Conservation (phyloP, 2,888 invertebrate genomes). For the Cataglyphis cursor region DNA sequence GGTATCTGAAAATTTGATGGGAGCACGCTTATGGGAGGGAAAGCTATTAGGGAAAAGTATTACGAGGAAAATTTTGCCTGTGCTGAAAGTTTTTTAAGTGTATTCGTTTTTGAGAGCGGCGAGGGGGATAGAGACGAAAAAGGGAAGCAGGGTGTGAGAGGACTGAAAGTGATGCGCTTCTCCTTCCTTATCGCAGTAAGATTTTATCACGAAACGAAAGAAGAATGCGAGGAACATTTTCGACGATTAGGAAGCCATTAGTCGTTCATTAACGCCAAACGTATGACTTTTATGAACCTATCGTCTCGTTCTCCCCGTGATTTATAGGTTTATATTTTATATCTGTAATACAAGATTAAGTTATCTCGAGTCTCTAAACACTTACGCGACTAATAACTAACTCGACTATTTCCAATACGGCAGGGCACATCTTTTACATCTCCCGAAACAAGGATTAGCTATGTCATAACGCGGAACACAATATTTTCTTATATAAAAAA, state of each 20-base stretch:
- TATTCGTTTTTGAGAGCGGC: background rate
- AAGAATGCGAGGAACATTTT: background rate
- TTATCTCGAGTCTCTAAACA: background rate
- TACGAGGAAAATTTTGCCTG: background rate
- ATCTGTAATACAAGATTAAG: background rate
- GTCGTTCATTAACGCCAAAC: background rate
- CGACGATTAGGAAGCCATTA: background rate
- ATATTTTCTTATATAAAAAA: background rate
- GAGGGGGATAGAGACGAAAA: background rate
- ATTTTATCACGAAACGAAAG: background rate
- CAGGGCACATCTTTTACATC: background rate
- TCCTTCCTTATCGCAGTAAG: background rate
- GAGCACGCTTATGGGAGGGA: background rate
- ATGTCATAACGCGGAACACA: background rate
- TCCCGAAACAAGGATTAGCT: constrained; percentile 3
- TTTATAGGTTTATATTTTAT: constrained; percentile 28
- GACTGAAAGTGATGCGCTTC: background rate
- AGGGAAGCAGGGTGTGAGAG: background rate
- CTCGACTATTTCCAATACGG: background rate
- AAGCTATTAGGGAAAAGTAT: background rate
- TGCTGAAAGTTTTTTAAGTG: background rate
- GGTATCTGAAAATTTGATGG: background rate
- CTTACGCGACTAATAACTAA: background rate
- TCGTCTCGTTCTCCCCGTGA: background rate
- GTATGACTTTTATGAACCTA: background rate